Base-by-base conservation (phyloP, 2,888 invertebrate genomes). In the Cephus spinipes region DNA sequence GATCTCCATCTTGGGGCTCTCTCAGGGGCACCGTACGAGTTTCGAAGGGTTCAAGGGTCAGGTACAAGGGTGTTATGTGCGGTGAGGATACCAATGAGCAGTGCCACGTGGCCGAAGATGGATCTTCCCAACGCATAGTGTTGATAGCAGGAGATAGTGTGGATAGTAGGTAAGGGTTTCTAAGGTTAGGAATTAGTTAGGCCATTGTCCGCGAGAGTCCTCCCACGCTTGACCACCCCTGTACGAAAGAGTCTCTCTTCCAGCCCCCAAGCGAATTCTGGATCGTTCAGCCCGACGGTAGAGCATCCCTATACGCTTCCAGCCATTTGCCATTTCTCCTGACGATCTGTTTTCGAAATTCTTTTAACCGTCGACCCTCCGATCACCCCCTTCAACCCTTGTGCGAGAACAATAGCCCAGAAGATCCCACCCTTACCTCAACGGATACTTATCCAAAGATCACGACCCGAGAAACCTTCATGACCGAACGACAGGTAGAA, bases 131-230 rank as follows among this genome's bases (percentile, higher is more conserved):
- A 1, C 23, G 1, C 23, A 55, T 9, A 55, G 55, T 55, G 55
- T 55, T 55, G 40, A 79, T 77, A 76, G 75, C 78, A 76, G 68
- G 31, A 75, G 79, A 83, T 69, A 79, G 75, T 76, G 79, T 77
- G 80, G 80, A 80, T 77, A 77, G 69, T 74, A 71, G 40, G 75
- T 69, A 76, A 68, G 73, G 77, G 68, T 77, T 73, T 73, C 77
- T 73, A 73, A 73, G 78, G 77, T 79, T 79, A 73, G 77, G 77
- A 81, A 80, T 83, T 81, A 81, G 81, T 79, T 81, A 78, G 73
- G 69, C 74, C 36, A 76, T 73, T 76, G 71, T 40, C 76, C 79
- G 76, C 79, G 76, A 78, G 81, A 79, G 83, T 75, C 76, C 79
- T 84, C 77, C 80, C 76, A 73, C 55, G 75, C 75, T 75, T 77